Evolutionary conservation across 92 coral and sea anemone species (phyloP).

Genomic region (Epizoanthus scotinus): DNA sequence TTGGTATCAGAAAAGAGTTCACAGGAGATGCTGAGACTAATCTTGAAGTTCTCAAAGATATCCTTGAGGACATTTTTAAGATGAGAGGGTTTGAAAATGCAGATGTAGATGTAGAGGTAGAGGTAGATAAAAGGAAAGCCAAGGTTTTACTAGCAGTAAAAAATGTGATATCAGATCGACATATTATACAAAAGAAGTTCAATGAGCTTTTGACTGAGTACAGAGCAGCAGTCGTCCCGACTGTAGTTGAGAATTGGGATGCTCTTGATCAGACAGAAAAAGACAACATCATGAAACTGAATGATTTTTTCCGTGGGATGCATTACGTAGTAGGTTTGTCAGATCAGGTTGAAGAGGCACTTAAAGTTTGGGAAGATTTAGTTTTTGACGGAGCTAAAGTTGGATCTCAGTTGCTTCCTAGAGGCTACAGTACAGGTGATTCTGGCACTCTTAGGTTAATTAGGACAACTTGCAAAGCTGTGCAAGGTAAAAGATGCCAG

Average conservation of each 20-base stretch:
- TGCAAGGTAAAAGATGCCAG: constrained; percentile 44
- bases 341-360: constrained; percentile 40
- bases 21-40: constrained; percentile 33
- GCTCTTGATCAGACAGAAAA: constrained; percentile 3
- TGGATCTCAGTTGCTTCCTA: constrained; percentile 16
- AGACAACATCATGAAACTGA: constrained; percentile 2
- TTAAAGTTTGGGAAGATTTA: constrained; percentile 38
- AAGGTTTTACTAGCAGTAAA: constrained; percentile 20
- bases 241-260: constrained; percentile 28
- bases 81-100: constrained; percentile 6
- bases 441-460: constrained; percentile 40
- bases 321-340: constrained; percentile 47
- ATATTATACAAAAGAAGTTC: constrained; percentile 31
- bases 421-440: constrained; percentile 32
- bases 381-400: constrained; percentile 41
- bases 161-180: constrained; percentile 25
- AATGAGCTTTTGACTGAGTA: constrained; percentile 10
- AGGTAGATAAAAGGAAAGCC: not conserved
- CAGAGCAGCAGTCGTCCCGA: constrained; percentile 12
- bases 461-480: constrained; percentile 47
- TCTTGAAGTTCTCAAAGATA: constrained; percentile 27
- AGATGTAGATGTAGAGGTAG: not conserved
- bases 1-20: constrained; percentile 21
- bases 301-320: constrained; percentile 47
- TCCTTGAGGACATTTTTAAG: constrained; percentile 35